Base-by-base conservation (phyloP, 2,113 vertebrate genomes). In the Gnathonemus echidnorhynchus region DNA sequence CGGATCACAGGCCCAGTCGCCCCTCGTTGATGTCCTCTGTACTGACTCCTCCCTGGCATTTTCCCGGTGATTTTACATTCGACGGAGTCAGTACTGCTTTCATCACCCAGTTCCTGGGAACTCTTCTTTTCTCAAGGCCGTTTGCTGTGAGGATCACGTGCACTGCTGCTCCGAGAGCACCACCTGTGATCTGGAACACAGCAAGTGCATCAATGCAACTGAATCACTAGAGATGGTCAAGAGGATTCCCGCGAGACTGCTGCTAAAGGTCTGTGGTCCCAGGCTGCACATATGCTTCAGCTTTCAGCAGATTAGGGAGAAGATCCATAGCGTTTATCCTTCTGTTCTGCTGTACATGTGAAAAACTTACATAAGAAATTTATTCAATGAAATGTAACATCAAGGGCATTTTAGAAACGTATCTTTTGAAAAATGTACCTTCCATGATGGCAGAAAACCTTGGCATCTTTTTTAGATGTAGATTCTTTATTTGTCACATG, bases 131-230 rank as follows among this genome's bases (percentile, higher is more conserved):
- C 85, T 24, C 42, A 53, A 97, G 96, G 96, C 94, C 2, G 95
- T 95, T 91, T 97, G 96, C 92, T 96, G 96, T 80, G 89, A 77
- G 1, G 96, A 97, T 89, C 94, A 95, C 27, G 7, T 89, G 0
- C 95, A 96, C 49, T 96, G 96, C 91, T 97, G 95, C 90, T 95
- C 94, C 0, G 88, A 89, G 0, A 90, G 90, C 11, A 95, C 93
- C 3, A 0, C 91, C 74, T 96, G 95, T 50, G 56, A 91, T 31
- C 1, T 62, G 11, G 56, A 77, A 10, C 89, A 88, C 3, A 92
- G 92, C 31, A 90, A 88, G 45, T 96, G 95, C 85, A 49, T 90
- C 89, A 95, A 95, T 31, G 46, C 85, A 0, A 94, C 94, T 1
- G 49, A 83, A 70, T 92, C 93, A 35, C 1, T 95, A 48, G 93